Evolutionary conservation across 2,797 vertebrate genomes (phyloP).

Genomic region (Denticeps clupeoides): DNA sequence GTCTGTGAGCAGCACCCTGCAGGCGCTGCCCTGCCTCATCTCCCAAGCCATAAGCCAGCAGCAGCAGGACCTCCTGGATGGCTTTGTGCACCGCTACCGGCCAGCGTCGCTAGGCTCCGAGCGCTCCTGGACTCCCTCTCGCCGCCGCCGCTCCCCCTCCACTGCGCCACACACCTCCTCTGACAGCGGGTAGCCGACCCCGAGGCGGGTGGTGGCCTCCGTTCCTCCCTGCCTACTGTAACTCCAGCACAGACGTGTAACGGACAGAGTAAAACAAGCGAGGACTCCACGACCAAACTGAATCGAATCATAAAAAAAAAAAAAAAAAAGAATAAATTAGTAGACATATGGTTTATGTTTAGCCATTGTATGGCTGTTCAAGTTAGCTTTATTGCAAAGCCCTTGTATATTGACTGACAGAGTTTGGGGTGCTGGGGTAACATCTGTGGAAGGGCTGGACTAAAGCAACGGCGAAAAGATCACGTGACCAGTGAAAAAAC

Average conservation of each 20-base stretch:
- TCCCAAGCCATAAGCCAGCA: slow-evolving; percentile 80
- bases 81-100: slow-evolving; percentile 65
- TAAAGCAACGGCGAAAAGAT: slow-evolving; percentile 14
- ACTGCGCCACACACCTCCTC: slow-evolving; percentile 73
- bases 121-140: slow-evolving; percentile 63
- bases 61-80: slow-evolving; percentile 70
- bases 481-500: background rate
- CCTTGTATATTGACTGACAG: slow-evolving; percentile 70
- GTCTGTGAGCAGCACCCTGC: slow-evolving; percentile 74
- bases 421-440: slow-evolving; percentile 66
- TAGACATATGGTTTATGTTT: slow-evolving; percentile 74
- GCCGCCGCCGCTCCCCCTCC: slow-evolving; percentile 64
- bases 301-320: slow-evolving; percentile 33
- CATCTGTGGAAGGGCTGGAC: slow-evolving; percentile 25
- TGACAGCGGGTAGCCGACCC: slow-evolving; percentile 68
- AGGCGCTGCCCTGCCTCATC: slow-evolving; percentile 77
- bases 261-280: slow-evolving; percentile 4
- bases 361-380: slow-evolving; percentile 86
- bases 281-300: slow-evolving; percentile 12
- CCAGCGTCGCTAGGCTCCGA: slow-evolving; percentile 62
- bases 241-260: slow-evolving; percentile 5
- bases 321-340: slow-evolving; percentile 52
- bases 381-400: slow-evolving; percentile 82
- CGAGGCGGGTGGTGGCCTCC: slow-evolving; percentile 7
- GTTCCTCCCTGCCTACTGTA: slow-evolving; percentile 5